Base-by-base conservation (phyloP, 2,888 invertebrate species). In the Eupithecia exiguata region DNA sequence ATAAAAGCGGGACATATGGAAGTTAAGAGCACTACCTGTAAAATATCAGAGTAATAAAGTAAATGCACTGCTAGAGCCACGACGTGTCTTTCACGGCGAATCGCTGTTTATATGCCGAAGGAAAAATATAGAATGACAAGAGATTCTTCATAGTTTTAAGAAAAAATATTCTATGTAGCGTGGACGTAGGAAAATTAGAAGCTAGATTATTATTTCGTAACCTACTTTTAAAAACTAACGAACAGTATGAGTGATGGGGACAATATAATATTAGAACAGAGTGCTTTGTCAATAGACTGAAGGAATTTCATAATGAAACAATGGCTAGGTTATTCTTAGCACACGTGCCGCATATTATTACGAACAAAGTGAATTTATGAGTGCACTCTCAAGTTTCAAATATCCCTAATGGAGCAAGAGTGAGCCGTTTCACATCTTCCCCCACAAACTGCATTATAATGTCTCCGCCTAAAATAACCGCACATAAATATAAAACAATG, bases 401-500 rank as follows among this genome's bases (percentile, higher is more conserved):
- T 93, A 91, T 93, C 92, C 91, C 86, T 94, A 94, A 94, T 94
- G 94, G 94, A 92, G 91, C 87, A 92, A 90, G 89, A 92, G 91
- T 93, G 92, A 92, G 91, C 89, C 91, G 90, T 92, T 91, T 90
- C 89, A 92, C 92, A 90, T 93, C 90, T 93, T 91, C 94, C 94
- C 94, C 93, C 92, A 92, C 94, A 92, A 93, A 92, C 93, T 92
- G 92, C 92, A 92, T 93, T 93, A 94, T 94, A 93, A 94, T 92
- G 94, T 92, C 90, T 89, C 88, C 85, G 89, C 91, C 93, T 87
- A 93, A 94, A 94, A 94, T 94, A 94, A 92, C 92, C 91, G 88
- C 92, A 93, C 94, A 94, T 94, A 94, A 94, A 94, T 94, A 94
- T 92, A 93, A 94, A 94, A 93, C 93, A 94, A 94, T 94, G 94